Evolutionary conservation across 2,888 invertebrate species (phyloP), one percentile per base, ranked within the genome.

Genomic region (Meteorus cinctellus): DNA sequence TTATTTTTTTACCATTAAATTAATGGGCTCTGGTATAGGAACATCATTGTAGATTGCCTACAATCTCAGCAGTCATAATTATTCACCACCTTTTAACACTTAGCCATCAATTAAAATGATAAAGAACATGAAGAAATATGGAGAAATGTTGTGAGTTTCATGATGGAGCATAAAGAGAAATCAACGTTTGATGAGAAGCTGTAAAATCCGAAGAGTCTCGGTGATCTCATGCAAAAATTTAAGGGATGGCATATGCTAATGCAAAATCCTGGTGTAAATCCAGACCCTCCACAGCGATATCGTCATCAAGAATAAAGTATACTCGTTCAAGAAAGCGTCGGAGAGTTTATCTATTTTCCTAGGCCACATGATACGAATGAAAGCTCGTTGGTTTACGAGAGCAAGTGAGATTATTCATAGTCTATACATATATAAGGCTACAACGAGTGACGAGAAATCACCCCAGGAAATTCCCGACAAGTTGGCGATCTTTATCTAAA

Each of bases 401-500:
- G 14, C 36, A 34, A 55, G 69, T 36, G 14, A 55, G n/a, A 59
- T 12, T 4, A 34, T 12, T 16, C 8, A 12, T 5, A 41, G 16
- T 8, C n/a, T 48, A 68, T 34, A 68, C 6, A 24, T 66, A 24
- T 8, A 19, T 19, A 8, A 4, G n/a, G 4, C n/a, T 55, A 55
- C 55, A 55, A 55, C 19, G 59, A 19, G 1, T 55, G n/a, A 45
- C 24, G 68, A 55, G 19, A 51, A 68, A 24, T 24, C 67, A 73
- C 75, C 78, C 69, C 81, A 79, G 81, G 80, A 81, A 81, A 80
- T 75, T 80, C 68, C 81, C 86, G 86, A 87, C 87, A 87, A 87
- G 85, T 86, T 87, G 86, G 70, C 72, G 86, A 85, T 83, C 81
- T 84, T 87, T 87, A 88, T 88, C 83, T 81, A 83, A 87, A 87